Evolutionary conservation across 2,888 invertebrate genomes (phyloP).

Genomic region (Tribolium freemani): DNA sequence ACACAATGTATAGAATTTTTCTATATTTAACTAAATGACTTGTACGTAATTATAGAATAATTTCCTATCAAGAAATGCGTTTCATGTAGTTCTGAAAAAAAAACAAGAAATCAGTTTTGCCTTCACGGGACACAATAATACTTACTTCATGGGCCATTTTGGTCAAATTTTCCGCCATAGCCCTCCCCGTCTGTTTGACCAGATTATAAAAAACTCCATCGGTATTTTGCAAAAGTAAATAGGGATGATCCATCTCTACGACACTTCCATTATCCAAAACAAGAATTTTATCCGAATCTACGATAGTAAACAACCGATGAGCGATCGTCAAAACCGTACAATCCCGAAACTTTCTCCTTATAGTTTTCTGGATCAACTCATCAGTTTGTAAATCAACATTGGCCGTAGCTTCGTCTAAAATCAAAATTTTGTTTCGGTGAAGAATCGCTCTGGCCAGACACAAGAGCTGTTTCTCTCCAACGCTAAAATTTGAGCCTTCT

Average conservation of each 20-base stretch:
- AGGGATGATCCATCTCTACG: constrained; percentile 83
- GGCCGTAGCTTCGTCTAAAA: constrained; percentile 80
- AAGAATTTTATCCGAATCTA: constrained; percentile 85
- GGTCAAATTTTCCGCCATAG: constrained; percentile 75
- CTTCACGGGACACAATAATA: neutral
- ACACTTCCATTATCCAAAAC: constrained; percentile 84
- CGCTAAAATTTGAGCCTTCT: constrained; percentile 69
- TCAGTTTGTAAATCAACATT: constrained; percentile 85
- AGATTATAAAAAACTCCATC: constrained; percentile 73
- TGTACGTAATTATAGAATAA: no score
- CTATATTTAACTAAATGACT: neutral
- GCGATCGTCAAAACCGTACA: constrained; percentile 88
- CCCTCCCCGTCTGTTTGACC: constrained; percentile 78
- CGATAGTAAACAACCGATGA: constrained; percentile 85
- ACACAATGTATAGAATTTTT: neutral
- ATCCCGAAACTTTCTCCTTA: constrained; percentile 78
- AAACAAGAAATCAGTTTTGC: neutral
- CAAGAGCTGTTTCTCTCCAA: constrained; percentile 74
- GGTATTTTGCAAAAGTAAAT: constrained; percentile 71
- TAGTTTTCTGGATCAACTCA: constrained; percentile 81
- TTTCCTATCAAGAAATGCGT: neutral
- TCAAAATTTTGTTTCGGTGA: constrained; percentile 63
- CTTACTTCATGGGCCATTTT: constrained; percentile 69
- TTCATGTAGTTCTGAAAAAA: neutral
- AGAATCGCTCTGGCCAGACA: constrained; percentile 75